Evolutionary conservation across 2,797 vertebrate species (phyloP).

Genomic region (Dallia pectoralis): DNA sequence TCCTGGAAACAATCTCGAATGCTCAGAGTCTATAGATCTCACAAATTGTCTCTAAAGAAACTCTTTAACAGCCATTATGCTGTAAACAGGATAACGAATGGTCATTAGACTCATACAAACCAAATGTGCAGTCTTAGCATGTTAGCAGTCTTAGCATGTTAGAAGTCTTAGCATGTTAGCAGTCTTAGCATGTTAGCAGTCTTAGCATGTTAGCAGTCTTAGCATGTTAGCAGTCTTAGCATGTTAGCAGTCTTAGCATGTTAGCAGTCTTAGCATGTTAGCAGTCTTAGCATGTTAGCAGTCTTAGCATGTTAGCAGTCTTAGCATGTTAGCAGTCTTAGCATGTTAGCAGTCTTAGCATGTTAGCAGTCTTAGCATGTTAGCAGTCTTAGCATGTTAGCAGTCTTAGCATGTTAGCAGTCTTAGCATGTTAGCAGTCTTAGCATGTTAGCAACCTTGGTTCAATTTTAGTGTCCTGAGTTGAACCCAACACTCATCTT

Average conservation of each 20-base stretch:
- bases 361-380: too few relatives aligned
- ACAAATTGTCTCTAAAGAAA: constrained; percentile 15
- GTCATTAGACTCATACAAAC: too few relatives aligned
- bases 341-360: not conserved
- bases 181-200: not conserved
- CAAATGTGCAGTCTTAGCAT: constrained; percentile 24
- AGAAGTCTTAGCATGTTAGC: too few relatives aligned
- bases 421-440: not conserved
- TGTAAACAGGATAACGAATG: not conserved
- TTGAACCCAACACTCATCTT: constrained; percentile 1
- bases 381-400: not conserved
- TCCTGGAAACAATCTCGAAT: not conserved
- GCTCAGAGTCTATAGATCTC: not conserved
- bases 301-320: constrained; percentile 6
- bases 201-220: constrained; percentile 4
- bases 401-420: constrained; percentile 16
- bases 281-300: not conserved
- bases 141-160: not conserved
- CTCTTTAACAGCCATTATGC: not conserved
- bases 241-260: not conserved
- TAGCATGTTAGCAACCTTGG: too few relatives aligned
- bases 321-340: too few relatives aligned
- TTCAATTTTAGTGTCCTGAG: constrained; percentile 20
- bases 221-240: too few relatives aligned
- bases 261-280: too few relatives aligned